Conservation (phyloP, 2,113 vertebrate species). For the Rhombomys opimus region DNA sequence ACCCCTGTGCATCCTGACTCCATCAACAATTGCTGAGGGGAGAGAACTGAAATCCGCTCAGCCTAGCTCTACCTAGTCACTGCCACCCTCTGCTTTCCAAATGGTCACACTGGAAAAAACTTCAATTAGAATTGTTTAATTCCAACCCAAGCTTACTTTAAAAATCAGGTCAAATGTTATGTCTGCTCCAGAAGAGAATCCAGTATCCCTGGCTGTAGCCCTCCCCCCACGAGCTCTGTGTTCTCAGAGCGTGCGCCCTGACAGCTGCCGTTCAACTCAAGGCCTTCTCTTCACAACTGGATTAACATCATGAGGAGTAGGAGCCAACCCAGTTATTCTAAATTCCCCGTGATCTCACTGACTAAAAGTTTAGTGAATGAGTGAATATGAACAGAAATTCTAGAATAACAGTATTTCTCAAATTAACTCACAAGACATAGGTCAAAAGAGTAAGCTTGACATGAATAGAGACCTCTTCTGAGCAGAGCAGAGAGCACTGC, state of each 20-base stretch:
- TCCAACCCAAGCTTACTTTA: constrained; percentile 12
- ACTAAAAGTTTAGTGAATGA: not conserved
- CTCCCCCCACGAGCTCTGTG: not conserved
- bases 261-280: not conserved
- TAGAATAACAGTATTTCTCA: not conserved
- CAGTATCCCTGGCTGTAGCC: not conserved
- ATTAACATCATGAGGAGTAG: not conserved
- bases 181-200: not conserved
- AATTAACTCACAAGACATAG: not conserved
- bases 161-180: not conserved
- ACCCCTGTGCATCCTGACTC: not conserved
- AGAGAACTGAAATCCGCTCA: not conserved
- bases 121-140: not conserved
- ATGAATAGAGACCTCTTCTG: not conserved
- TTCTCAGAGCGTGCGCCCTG: not conserved
- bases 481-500: not conserved
- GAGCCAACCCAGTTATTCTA: not conserved
- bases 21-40: not conserved
- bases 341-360: not conserved
- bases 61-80: not conserved
- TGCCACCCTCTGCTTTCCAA: not conserved
- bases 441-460: not conserved
- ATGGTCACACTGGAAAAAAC: not conserved
- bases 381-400: not conserved
- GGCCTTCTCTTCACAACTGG: not conserved